Evolutionary conservation across 2,888 invertebrate species (phyloP).

Genomic region (Perizoma flavofasciatum): DNA sequence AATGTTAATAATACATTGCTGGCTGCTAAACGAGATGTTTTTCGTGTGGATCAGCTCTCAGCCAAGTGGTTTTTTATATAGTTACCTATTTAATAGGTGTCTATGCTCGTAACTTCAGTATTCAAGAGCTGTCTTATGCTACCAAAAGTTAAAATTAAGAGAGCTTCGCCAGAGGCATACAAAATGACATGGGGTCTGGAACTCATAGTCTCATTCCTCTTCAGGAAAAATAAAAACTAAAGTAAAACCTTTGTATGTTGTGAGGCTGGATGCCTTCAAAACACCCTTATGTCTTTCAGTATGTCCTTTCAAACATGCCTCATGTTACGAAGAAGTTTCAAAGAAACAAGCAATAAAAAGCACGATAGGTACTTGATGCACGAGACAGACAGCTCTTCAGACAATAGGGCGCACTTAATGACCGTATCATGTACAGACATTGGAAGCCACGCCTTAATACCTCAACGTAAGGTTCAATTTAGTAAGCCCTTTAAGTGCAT

Average conservation of each 20-base stretch:
- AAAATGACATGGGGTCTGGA: too few species aligned
- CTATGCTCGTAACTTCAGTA: too few species aligned
- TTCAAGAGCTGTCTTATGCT: too few species aligned
- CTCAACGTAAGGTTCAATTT: constrained; percentile 26
- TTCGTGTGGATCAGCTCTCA: too few species aligned
- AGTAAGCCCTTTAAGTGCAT: constrained; percentile 1
- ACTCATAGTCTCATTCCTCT: too few species aligned
- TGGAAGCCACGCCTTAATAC: constrained; percentile 28
- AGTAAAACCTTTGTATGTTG: constrained; percentile 9
- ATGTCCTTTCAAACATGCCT: constrained; percentile 13
- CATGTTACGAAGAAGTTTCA: constrained; percentile 35
- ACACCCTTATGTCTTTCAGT: constrained; percentile 6
- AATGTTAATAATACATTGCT: too few species aligned
- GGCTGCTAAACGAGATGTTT: too few species aligned
- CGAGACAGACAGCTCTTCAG: constrained; percentile 73
- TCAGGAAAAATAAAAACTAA: too few species aligned
- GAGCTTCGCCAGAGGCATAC: too few species aligned
- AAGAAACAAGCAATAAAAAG: constrained; percentile 67
- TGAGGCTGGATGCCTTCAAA: constrained; percentile 7
- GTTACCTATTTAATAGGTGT: too few species aligned
- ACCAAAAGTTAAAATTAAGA: too few species aligned
- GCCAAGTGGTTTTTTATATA: too few species aligned
- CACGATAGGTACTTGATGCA: constrained; percentile 60
- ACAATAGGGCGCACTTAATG: constrained; percentile 73
- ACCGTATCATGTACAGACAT: constrained; percentile 60